Percentiles rank a stretch among this genome's conserved stretches.
phyloP scores from a whole-genome alignment of 2,113 vertebrate species.

The Saimiri boliviensis region DNA sequence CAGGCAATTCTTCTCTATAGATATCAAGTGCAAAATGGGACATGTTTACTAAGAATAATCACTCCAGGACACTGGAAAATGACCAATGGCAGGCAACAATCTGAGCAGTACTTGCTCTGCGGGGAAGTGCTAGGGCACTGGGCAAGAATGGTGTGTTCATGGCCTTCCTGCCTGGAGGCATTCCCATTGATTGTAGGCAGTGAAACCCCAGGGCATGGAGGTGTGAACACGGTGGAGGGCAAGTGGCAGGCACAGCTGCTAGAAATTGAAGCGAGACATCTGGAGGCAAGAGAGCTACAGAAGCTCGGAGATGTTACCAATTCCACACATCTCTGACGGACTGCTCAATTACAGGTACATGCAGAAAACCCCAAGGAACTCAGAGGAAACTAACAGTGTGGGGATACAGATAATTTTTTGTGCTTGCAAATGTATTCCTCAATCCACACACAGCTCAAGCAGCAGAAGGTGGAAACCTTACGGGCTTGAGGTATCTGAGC shows the following conservation, averaged over 20 bases:
- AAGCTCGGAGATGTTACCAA: background rate
- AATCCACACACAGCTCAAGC: background rate
- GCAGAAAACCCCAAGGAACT: background rate
- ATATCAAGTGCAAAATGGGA: background rate
- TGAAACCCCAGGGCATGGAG: background rate
- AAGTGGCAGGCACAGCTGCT: background rate
- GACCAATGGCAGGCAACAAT: background rate
- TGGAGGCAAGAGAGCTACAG: background rate
- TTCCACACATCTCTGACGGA: fast-evolving
- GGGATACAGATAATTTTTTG: background rate
- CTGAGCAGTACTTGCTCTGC: background rate
- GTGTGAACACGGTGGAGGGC: background rate
- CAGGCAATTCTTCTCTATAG: background rate
- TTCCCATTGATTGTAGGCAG: background rate
- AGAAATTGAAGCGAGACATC: background rate
- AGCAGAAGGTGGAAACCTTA: background rate
- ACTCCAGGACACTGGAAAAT: background rate
- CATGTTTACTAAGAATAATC: background rate
- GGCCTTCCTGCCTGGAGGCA: background rate
- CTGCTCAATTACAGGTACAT: background rate
- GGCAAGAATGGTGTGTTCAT: background rate
- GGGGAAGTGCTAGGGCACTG: background rate
- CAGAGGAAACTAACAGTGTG: background rate
- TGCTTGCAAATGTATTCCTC: background rate
- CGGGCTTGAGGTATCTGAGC: background rate